Base-by-base conservation (phyloP, 2,797 vertebrate genomes). In the Buceros bicornis region DNA sequence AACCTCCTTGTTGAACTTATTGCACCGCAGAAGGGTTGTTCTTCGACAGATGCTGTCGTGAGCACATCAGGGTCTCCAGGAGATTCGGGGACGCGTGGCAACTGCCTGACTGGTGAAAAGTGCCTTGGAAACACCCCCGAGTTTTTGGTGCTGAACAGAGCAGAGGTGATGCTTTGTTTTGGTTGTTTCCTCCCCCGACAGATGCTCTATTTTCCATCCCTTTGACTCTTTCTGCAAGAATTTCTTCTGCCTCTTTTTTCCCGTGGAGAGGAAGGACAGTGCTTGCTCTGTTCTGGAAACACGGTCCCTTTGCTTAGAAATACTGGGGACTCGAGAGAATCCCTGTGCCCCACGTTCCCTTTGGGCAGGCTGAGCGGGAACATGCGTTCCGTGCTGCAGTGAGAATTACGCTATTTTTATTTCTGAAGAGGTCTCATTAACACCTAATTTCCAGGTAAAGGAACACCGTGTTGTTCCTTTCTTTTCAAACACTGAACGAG, bases 401-500 rank as follows among this genome's bases (percentile, higher is more conserved):
- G 87, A 80, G 82, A 94, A 86, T 82, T 1, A 58, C 65, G 31
- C 1, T 4, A 29, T 70, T 89, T 93, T 77, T 79, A 29, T 73
- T 87, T 91, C 62, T 37, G 58, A 86, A 66, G 82, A 45, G 66
- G 35, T 76, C 80, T 86, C 43, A 58, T 91, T 94, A 88, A 86
- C 50, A 69, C 72, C 51, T 81, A 5, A 72, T 94, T 94, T 79
- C 71, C 79, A 73, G 40, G 45, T 64, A 89, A 73, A 90, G 73
- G 69, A 95, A 45, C 33, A 51, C 35, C 51, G 84, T 87, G 53
- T 33, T 91, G 83, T 88, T 70, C 54, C 48, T 83, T 82, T 53
- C 37, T 64, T 89, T 91, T 35, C 62, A 43, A 89, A 16, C 51
- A 13, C 8, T 1, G 20, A 69, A 28, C 10, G 22, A 71, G 53